Evolutionary conservation across 2,888 invertebrate genomes (phyloP).

Genomic region (Sepiola atlantica): DNA sequence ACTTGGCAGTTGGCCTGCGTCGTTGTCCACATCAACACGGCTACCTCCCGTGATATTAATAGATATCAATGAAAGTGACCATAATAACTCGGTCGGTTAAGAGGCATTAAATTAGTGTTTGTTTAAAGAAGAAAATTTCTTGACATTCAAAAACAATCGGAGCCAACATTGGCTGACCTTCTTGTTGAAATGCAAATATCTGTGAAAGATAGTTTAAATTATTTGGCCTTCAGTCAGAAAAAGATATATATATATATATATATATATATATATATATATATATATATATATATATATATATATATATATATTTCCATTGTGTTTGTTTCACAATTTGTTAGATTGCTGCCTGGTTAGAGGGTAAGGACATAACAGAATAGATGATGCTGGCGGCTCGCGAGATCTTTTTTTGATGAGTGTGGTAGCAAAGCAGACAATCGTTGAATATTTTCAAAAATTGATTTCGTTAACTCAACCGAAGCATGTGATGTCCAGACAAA

Average conservation of each 20-base stretch:
- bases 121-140: not conserved
- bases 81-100: not conserved
- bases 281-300: too few relatives aligned
- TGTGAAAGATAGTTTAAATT: not conserved
- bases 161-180: not conserved
- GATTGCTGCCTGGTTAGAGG: not conserved
- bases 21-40: too few relatives aligned
- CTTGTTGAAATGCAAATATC: not conserved
- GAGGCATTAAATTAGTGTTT: not conserved
- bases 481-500: too few relatives aligned
- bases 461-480: too few relatives aligned
- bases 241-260: too few relatives aligned
- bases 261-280: too few relatives aligned
- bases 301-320: not conserved
- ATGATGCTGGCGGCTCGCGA: not conserved
- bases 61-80: not conserved
- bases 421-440: not conserved
- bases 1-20: too few relatives aligned
- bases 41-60: too few relatives aligned
- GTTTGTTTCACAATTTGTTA: not conserved
- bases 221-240: not conserved
- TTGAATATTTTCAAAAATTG: too few relatives aligned
- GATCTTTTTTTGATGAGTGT: not conserved
- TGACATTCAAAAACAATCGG: not conserved
- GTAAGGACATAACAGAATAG: not conserved